phyloP scores from a whole-genome alignment of 2,888 invertebrate species.

The Volucella bombylans region DNA sequence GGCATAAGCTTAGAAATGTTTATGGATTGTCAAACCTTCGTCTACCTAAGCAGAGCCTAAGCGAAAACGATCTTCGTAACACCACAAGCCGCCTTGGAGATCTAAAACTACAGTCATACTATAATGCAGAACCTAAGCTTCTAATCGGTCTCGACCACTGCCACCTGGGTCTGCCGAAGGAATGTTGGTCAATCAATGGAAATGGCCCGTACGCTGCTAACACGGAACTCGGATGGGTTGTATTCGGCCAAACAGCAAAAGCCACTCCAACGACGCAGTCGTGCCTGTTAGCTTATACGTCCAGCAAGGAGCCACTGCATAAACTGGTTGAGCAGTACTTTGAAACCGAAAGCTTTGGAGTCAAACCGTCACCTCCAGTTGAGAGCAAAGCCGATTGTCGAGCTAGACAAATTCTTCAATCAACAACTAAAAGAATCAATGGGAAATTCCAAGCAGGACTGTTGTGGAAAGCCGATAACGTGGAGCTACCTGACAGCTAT shows the following conservation, averaged over 20 bases:
- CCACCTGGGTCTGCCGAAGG: constrained; percentile 37
- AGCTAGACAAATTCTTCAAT: constrained; percentile 2
- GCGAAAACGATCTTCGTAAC: neutral
- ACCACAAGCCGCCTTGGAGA: neutral
- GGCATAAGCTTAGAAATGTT: constrained; percentile 22
- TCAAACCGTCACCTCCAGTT: neutral
- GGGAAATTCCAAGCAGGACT: constrained; percentile 26
- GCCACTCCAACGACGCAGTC: neutral
- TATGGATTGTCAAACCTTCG: constrained; percentile 39
- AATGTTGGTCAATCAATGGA: neutral
- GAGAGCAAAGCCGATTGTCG: constrained; percentile 26
- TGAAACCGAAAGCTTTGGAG: constrained; percentile 35
- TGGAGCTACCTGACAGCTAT: constrained; percentile 46
- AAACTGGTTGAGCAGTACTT: constrained; percentile 25
- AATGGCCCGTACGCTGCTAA: constrained; percentile 26
- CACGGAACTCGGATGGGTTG: constrained; percentile 42
- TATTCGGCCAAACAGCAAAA: constrained; percentile 16
- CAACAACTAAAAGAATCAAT: constrained; percentile 17
- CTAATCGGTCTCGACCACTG: constrained; percentile 55
- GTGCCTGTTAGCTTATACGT: constrained; percentile 6
- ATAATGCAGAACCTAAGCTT: constrained; percentile 31
- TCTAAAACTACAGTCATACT: constrained; percentile 23
- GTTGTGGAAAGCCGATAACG: constrained; percentile 21
- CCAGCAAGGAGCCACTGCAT: neutral
- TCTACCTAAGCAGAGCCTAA: constrained; percentile 21